Conservation (phyloP, 2,113 vertebrate species). For the Grallaria varia region DNA sequence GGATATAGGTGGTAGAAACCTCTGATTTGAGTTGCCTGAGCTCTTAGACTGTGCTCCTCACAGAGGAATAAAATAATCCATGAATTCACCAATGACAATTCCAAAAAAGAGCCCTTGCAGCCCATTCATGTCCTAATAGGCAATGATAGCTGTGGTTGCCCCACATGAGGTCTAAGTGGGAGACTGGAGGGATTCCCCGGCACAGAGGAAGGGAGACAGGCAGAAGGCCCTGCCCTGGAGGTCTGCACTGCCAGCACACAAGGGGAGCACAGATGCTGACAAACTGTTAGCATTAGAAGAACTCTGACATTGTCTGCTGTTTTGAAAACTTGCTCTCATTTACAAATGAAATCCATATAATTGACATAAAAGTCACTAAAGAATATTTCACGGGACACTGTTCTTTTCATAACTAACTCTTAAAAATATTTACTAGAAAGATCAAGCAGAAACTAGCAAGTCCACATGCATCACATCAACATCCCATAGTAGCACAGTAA, state of each 20-base stretch:
- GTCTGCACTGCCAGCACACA: background rate
- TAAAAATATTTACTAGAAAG: slow-evolving; percentile 40
- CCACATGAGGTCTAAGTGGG: background rate
- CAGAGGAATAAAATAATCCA: background rate
- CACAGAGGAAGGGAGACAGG: background rate
- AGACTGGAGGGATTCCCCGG: background rate
- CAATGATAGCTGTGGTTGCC: background rate
- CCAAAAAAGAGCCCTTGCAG: background rate
- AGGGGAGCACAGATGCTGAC: background rate
- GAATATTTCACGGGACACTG: background rate
- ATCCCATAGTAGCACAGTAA: slow-evolving; percentile 11
- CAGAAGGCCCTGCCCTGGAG: background rate
- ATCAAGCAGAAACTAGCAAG: slow-evolving; percentile 10
- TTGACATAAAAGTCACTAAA: slow-evolving; percentile 51
- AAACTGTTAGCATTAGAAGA: background rate
- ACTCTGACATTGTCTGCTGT: background rate
- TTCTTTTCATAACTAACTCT: slow-evolving; percentile 42
- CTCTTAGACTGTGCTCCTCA: background rate
- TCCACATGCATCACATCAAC: background rate
- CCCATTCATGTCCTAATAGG: background rate
- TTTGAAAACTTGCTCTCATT: slow-evolving; percentile 49
- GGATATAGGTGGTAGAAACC: background rate
- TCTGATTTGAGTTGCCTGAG: background rate
- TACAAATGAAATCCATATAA: slow-evolving; percentile 46
- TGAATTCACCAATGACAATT: background rate